phyloP scores from a whole-genome alignment of 1,140 invertebrate genomes.

The Drosophila kikkawai region DNA sequence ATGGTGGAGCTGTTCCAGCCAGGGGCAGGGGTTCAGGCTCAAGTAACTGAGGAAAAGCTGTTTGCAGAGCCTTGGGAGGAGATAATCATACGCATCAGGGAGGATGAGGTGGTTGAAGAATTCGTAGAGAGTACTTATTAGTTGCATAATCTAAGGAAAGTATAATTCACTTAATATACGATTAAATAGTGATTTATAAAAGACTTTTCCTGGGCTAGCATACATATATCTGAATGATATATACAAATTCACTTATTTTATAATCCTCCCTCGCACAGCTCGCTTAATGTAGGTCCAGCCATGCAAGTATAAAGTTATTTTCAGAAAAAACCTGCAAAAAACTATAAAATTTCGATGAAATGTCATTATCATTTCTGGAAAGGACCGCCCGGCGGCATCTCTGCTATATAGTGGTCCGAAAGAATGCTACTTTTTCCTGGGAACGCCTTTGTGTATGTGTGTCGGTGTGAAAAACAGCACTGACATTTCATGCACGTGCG shows the following conservation, averaged over 20 bases:
- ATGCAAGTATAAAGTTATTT: slow-evolving; percentile 27
- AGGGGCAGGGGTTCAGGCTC: not conserved
- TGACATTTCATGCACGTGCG: slow-evolving; percentile 69
- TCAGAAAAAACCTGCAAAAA: slow-evolving; percentile 9
- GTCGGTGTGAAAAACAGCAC: slow-evolving; percentile 32
- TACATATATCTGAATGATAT: not conserved
- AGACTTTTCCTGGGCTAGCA: no score
- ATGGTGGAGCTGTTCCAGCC: slow-evolving; percentile 36
- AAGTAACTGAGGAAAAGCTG: slow-evolving; percentile 4
- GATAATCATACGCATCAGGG: not conserved
- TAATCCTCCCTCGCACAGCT: not conserved
- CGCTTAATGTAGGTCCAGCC: not conserved
- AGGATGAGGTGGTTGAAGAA: not conserved
- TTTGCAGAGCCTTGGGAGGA: not conserved
- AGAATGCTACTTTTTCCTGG: slow-evolving; percentile 31
- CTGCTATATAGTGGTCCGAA: slow-evolving; percentile 34
- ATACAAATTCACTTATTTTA: not conserved
- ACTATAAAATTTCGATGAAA: slow-evolving; percentile 52
- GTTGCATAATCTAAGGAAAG: no score
- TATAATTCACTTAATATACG: no score
- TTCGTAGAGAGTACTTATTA: not conserved
- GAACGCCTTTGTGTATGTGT: slow-evolving; percentile 9
- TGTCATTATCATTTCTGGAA: slow-evolving; percentile 33
- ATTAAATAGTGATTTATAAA: no score
- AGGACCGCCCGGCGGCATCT: not conserved